Base-by-base conservation (phyloP, 2,888 invertebrate genomes). In the Micropterix aruncella region DNA sequence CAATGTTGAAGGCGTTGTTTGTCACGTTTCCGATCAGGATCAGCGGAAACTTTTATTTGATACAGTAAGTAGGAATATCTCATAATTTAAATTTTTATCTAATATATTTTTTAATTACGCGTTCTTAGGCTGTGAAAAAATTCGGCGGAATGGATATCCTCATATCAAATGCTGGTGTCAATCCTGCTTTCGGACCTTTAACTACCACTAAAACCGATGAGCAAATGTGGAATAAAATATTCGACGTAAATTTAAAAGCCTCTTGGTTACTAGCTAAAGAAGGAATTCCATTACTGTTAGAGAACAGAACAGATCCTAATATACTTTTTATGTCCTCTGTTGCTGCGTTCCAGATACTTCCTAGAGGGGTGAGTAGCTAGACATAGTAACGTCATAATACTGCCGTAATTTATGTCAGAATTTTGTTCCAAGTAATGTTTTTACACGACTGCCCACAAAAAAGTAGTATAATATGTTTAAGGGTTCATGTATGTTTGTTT, bases 221-320 rank as follows among this genome's bases (percentile, higher is more conserved):
- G 62, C 60, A 65, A 40, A 72, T 74, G 0, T 91, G 88, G 88
- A 87, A 90, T 59, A 90, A 90, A 73, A 83, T 89, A 51, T 89
- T 92, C 62, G 89, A 91, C 44, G 70, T 83, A 1, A 92, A 93
- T 65, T 83, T 92, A 1, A 92, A 90, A 63, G 70, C 81, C 36
- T 75, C 85, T 0, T 90, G 75, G 61, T 60, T 89, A 48, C 58
- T 92, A 18, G 79, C 85, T 16, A 80, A 90, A 65, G 84, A 86
- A 65, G 77, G 79, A 3, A 60, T 84, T 3, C 89, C 91, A 1
- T 70, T 80, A 54, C 64, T 93, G 49, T n/a, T n/a, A n/a, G 72
- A 77, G 50, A 68, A 81, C 55, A 70, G 82, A 52, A 77, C 79
- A 44, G 75, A 77, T 16, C 83, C 85, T 1, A 80, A 77, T 47